Evolutionary conservation across 2,888 invertebrate species (phyloP).

Genomic region (Aspidiotus destructor): DNA sequence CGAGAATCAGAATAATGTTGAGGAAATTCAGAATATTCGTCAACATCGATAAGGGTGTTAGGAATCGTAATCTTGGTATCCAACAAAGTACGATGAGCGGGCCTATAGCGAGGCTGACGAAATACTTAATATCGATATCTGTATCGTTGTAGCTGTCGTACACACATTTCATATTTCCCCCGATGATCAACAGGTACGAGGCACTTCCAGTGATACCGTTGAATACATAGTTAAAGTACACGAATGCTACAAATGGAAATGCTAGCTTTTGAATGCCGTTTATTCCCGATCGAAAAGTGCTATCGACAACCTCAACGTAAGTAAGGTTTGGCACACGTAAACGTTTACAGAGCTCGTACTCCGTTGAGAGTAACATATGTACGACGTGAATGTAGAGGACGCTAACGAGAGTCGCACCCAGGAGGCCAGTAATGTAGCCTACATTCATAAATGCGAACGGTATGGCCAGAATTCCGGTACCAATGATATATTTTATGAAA

Average conservation of each 20-base stretch:
- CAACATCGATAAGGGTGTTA: slow-evolving; percentile 7
- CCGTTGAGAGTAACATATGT: slow-evolving; percentile 6
- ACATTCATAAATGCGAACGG: slow-evolving; percentile 15
- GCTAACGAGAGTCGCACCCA: neutral
- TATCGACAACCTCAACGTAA: slow-evolving; percentile 8
- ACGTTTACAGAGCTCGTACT: slow-evolving; percentile 16
- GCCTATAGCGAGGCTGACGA: neutral
- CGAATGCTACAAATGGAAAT: neutral
- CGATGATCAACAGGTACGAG: slow-evolving; percentile 12
- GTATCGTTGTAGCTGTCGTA: neutral
- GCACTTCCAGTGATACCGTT: slow-evolving; percentile 1
- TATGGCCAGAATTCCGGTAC: slow-evolving; percentile 11
- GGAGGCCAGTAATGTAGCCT: slow-evolving; percentile 9
- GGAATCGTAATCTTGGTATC: slow-evolving; percentile 9
- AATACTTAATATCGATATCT: neutral
- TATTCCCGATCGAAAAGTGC: neutral
- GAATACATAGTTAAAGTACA: slow-evolving; percentile 17
- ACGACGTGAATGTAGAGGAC: slow-evolving; percentile 12
- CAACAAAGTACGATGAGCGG: neutral
- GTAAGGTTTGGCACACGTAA: slow-evolving; percentile 8
- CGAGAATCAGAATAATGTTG: slow-evolving; percentile 6
- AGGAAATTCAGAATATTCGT: slow-evolving; percentile 11
- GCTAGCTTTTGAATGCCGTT: neutral
- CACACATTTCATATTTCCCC: slow-evolving; percentile 3
- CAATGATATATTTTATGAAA: slow-evolving; percentile 15